Evolutionary conservation across 2,888 invertebrate species (phyloP).

Genomic region (Epinotia brunnichana): DNA sequence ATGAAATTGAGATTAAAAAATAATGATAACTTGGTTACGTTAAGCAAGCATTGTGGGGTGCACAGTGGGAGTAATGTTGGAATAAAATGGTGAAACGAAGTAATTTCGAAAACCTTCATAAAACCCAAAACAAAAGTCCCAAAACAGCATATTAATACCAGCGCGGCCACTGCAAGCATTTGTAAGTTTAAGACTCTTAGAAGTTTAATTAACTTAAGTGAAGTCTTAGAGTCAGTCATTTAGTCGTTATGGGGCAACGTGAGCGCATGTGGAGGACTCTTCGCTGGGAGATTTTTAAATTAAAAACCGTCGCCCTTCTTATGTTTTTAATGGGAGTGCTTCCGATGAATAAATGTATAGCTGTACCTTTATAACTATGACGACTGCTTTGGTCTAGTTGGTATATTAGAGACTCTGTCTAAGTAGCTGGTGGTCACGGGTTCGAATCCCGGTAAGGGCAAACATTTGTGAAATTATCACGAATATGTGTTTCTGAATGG

Average conservation of each 20-base stretch:
- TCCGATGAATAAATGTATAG: not conserved
- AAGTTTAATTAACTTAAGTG: constrained; percentile 72
- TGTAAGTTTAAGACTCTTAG: constrained; percentile 48
- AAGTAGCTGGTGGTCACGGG: too few relatives aligned
- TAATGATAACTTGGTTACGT: too few relatives aligned
- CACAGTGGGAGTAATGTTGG: too few relatives aligned
- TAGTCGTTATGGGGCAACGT: constrained; percentile 67
- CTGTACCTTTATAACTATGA: not conserved
- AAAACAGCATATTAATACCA: constrained; percentile 23
- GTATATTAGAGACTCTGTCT: too few relatives aligned
- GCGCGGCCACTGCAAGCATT: constrained; percentile 27
- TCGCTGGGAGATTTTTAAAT: constrained; percentile 46
- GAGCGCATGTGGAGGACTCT: constrained; percentile 60
- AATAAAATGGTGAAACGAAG: not conserved
- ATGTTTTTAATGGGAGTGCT: constrained; percentile 31
- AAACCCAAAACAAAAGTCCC: constrained; percentile 8
- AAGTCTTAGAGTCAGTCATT: constrained; percentile 55
- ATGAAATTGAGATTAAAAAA: too few relatives aligned
- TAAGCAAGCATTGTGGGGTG: too few relatives aligned
- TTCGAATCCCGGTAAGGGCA: too few relatives aligned
- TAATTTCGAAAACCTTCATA: not conserved
- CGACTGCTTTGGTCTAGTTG: not conserved
- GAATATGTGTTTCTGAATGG: not conserved
- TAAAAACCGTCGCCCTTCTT: constrained; percentile 36
- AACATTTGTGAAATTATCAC: too few relatives aligned